These are phyloP conservation scores for Eubasilissa regina DNA, from an alignment of 1,140 invertebrate genomes.

Conservation along the genomic window DNA sequence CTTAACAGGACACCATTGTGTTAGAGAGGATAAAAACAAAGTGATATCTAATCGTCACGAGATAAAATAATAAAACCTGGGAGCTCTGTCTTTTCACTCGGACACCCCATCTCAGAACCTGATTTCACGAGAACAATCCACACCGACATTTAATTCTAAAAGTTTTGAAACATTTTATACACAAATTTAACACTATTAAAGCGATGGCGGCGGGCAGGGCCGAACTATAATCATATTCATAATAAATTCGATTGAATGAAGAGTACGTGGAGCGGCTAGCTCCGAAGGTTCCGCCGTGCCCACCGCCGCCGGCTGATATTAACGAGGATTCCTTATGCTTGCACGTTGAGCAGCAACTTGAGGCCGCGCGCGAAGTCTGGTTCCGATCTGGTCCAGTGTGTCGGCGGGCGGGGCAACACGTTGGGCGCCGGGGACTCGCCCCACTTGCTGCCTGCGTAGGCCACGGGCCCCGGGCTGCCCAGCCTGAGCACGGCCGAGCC, in stretches of 20 bases:
- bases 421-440: slow-evolving; percentile 68
- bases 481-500: slow-evolving; percentile 32
- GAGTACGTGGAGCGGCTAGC: slow-evolving; percentile 4
- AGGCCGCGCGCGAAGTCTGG: slow-evolving; percentile 48
- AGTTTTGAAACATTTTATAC: slow-evolving; percentile 46
- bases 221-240: neutral
- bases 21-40: slow-evolving; percentile 6
- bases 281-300: slow-evolving; percentile 39
- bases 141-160: slow-evolving; percentile 43
- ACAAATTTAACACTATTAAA: slow-evolving; percentile 31
- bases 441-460: slow-evolving; percentile 70
- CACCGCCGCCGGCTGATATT: slow-evolving; percentile 38
- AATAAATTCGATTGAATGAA: neutral
- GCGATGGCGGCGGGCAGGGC: slow-evolving; percentile 38
- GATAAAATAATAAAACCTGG: slow-evolving; percentile 38
- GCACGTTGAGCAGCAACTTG: slow-evolving; percentile 46
- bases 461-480: slow-evolving; percentile 49
- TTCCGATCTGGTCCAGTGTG: slow-evolving; percentile 65
- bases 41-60: slow-evolving; percentile 23
- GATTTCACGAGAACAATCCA: slow-evolving; percentile 25
- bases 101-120: slow-evolving; percentile 39
- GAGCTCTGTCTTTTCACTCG: slow-evolving; percentile 35
- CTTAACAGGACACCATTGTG: neutral
- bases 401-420: slow-evolving; percentile 69
- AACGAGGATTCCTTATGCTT: slow-evolving; percentile 20